phyloP scores from a whole-genome alignment of 2,113 vertebrate genomes.

The Steatornis caripensis region DNA sequence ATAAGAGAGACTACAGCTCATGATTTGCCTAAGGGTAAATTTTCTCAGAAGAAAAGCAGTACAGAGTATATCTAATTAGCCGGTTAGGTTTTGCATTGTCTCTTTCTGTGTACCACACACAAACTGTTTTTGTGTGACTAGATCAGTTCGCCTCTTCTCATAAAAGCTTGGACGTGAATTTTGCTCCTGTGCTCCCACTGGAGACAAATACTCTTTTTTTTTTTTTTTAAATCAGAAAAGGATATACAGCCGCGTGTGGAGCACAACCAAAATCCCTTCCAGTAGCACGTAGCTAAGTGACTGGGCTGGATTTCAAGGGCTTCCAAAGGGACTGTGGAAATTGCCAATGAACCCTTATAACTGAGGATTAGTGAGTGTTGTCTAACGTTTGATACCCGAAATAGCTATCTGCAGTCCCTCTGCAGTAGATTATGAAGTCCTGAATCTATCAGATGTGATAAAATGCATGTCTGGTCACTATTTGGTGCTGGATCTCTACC shows the following conservation, averaged over 20 bases:
- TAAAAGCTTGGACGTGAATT: not conserved
- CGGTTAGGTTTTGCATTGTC: not conserved
- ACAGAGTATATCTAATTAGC: not conserved
- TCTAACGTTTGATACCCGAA: not conserved
- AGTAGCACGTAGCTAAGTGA: not conserved
- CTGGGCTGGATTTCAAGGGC: not conserved
- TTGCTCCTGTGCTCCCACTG: not conserved
- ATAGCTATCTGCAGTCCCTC: not conserved
- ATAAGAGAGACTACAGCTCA: not conserved
- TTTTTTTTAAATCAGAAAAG: not conserved
- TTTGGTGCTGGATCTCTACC: not conserved
- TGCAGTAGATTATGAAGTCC: not conserved
- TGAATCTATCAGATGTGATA: not conserved
- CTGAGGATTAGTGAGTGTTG: not conserved
- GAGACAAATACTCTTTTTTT: not conserved
- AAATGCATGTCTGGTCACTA: not conserved
- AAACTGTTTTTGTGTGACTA: not conserved
- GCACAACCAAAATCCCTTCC: not conserved
- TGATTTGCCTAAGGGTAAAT: not conserved
- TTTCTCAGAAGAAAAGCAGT: not conserved
- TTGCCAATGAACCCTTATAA: not conserved
- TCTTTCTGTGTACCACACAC: not conserved
- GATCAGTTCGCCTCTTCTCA: not conserved
- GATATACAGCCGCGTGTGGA: fast-evolving
- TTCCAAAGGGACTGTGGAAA: not conserved